phyloP scores from a whole-genome alignment of 2,888 invertebrate genomes.

The Sminthurinus aureus region DNA sequence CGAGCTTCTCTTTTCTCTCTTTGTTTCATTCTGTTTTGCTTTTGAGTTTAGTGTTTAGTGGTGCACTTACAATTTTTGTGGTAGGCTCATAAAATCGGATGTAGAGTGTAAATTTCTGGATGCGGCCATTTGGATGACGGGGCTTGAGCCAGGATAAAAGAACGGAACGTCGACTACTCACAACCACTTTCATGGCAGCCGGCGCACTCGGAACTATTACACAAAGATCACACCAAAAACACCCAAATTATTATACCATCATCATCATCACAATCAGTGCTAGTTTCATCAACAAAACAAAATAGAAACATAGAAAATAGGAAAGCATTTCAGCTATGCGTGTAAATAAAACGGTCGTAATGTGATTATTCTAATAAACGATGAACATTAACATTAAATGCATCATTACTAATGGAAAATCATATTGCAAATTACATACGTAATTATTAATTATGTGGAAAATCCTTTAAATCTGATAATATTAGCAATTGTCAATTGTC shows the following conservation, averaged over 20 bases:
- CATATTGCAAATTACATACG: too few species aligned
- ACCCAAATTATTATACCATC: slow-evolving; percentile 7
- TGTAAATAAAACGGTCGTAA: too few species aligned
- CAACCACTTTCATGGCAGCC: slow-evolving; percentile 79
- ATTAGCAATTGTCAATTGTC: too few species aligned
- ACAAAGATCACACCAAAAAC: slow-evolving; percentile 11
- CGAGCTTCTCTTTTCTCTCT: too few species aligned
- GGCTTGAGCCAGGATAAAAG: slow-evolving; percentile 82
- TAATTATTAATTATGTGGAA: too few species aligned
- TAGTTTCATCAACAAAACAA: background rate
- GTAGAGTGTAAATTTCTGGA: slow-evolving; percentile 78
- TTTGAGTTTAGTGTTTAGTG: background rate
- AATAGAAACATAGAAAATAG: background rate
- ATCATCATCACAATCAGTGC: background rate
- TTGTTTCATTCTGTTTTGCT: too few species aligned
- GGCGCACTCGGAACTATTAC: slow-evolving; percentile 80
- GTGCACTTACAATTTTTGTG: slow-evolving; percentile 55
- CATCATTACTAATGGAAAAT: too few species aligned
- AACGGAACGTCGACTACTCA: slow-evolving; percentile 76
- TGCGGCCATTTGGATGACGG: slow-evolving; percentile 76
- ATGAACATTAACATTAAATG: too few species aligned
- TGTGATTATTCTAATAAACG: too few species aligned
- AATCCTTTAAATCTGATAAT: too few species aligned
- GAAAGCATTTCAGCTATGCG: too few species aligned
- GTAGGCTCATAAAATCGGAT: slow-evolving; percentile 62